phyloP scores from a whole-genome alignment of 2,797 vertebrate species.

The Sorex maritimensis region DNA sequence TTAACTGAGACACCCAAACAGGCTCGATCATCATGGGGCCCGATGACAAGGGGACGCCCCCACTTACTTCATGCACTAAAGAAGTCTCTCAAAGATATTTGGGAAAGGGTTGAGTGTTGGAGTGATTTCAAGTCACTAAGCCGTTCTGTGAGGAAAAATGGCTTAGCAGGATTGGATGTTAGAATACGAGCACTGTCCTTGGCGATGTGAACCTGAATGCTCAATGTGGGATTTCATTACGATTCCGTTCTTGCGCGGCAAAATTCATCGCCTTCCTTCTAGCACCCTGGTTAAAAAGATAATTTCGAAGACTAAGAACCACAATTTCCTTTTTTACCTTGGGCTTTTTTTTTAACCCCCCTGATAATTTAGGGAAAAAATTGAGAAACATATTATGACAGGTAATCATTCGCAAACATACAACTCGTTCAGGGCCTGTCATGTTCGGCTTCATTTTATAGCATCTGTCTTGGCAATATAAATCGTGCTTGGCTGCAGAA shows the following conservation, averaged over 20 bases:
- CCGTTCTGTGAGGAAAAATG: constrained; percentile 43
- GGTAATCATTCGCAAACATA: constrained; percentile 89
- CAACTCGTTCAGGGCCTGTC: constrained; percentile 88
- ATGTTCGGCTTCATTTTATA: constrained; percentile 86
- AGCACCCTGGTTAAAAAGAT: constrained; percentile 78
- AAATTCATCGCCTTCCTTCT: constrained; percentile 54
- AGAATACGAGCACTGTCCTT: constrained; percentile 39
- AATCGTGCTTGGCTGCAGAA: constrained; percentile 86
- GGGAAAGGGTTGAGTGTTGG: not conserved
- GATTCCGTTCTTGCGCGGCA: constrained; percentile 50
- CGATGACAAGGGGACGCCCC: not conserved
- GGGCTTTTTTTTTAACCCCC: constrained; percentile 60
- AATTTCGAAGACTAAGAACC: constrained; percentile 71
- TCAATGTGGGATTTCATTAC: constrained; percentile 69
- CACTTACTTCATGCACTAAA: not conserved
- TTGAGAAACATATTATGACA: constrained; percentile 87
- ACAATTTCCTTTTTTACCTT: constrained; percentile 71
- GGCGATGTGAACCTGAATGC: constrained; percentile 48
- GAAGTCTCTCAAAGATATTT: not conserved
- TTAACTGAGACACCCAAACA: not conserved
- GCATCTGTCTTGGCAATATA: constrained; percentile 88
- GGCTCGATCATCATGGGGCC: not conserved
- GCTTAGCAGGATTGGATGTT: constrained; percentile 1
- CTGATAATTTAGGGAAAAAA: constrained; percentile 68
- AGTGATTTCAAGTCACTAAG: constrained; percentile 55